These are phyloP conservation scores for Cyrtorhinus lividipennis DNA, from an alignment of 1,140 invertebrate genomes.

Conservation along the genomic window DNA sequence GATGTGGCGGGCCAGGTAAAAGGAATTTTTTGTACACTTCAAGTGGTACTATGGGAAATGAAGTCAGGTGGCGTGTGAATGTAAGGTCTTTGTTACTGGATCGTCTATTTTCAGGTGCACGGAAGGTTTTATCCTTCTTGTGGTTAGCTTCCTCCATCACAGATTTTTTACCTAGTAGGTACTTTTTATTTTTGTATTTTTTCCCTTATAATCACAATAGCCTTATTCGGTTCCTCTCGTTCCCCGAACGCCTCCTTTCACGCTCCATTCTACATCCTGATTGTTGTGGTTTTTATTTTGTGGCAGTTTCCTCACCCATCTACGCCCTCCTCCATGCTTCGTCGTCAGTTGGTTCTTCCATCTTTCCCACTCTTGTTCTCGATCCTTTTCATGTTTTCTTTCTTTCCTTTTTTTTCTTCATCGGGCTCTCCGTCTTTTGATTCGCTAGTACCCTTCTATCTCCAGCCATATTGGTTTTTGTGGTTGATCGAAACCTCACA, in stretches of 20 bases:
- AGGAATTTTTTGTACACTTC: background rate
- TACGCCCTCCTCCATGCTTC: background rate
- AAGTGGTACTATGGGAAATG: background rate
- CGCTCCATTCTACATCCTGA: background rate
- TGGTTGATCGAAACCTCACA: too few relatives aligned
- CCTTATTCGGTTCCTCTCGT: background rate
- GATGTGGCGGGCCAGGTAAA: background rate
- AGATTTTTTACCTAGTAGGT: background rate
- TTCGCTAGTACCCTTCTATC: background rate
- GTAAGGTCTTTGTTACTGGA: background rate
- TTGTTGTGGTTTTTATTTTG: background rate
- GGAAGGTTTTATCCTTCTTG: background rate
- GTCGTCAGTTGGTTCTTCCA: background rate
- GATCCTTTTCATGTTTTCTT: background rate
- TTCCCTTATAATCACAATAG: background rate
- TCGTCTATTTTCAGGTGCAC: background rate
- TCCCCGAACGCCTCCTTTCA: background rate
- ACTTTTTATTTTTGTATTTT: background rate
- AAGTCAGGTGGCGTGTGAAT: background rate
- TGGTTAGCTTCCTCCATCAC: background rate
- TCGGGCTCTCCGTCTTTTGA: background rate
- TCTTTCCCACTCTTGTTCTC: too few relatives aligned
- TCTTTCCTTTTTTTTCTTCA: background rate
- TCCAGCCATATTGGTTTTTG: background rate
- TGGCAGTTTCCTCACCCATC: background rate